These are phyloP conservation scores for Erethizon dorsatum DNA, from an alignment of 2,797 vertebrate species.

Conservation along the genomic window DNA sequence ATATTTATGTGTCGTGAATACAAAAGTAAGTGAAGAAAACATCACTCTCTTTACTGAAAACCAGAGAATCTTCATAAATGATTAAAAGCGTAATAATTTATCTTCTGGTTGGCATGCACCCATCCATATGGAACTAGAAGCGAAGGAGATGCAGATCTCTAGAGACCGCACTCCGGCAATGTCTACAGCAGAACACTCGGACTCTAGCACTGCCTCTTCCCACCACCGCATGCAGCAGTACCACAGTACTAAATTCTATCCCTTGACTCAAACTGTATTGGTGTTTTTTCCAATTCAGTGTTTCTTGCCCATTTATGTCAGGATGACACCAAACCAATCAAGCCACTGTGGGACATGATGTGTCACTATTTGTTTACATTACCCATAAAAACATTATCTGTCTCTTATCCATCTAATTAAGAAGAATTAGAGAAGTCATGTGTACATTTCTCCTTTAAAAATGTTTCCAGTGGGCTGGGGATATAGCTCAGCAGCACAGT, in stretches of 20 bases:
- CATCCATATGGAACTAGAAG: neutral
- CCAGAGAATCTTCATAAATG: slow-evolving; percentile 2
- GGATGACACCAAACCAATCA: neutral
- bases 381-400: neutral
- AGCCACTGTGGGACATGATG: neutral
- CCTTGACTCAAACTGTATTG: neutral
- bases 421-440: slow-evolving; percentile 73
- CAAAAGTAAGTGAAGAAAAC: neutral
- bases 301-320: neutral
- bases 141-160: neutral
- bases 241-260: neutral
- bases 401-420: slow-evolving; percentile 23
- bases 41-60: slow-evolving; percentile 29
- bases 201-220: neutral
- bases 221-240: neutral
- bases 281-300: neutral
- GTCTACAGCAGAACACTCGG: neutral
- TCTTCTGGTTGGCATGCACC: neutral
- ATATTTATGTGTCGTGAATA: neutral
- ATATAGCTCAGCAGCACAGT: too few relatives aligned
- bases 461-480: neutral
- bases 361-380: neutral
- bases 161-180: neutral
- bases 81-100: slow-evolving; percentile 5
- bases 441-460: slow-evolving; percentile 82